Base-by-base conservation (phyloP, 2,888 invertebrate species). In the Girardia tigrina region DNA sequence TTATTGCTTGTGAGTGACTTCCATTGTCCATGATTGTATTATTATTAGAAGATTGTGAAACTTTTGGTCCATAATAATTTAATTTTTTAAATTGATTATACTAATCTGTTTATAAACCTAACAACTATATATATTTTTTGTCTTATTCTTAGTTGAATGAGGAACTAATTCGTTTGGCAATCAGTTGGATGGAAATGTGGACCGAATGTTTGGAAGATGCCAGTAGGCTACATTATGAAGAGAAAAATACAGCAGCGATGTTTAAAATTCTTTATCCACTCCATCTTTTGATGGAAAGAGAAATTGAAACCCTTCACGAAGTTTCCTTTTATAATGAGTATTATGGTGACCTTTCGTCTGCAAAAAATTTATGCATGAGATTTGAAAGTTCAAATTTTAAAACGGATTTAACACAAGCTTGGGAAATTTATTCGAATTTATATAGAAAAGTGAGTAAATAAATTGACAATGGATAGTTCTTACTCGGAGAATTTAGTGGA, bases 111-210 rank as follows among this genome's bases (percentile, higher is more conserved):
- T n/a, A n/a, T n/a, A n/a, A n/a, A n/a, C n/a, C n/a, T n/a, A n/a
- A 14, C 70, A 70, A 70, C 26, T n/a, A 36, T 12, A 70, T 26
- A 12, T 23, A 70, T 70, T 12, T 26, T n/a, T 8, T 70, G 29
- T 76, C 23, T 70, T 79, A 6, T 0, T 36, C 8, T 77, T 77
- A 86, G 86, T 85, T 87, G 28, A 88, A 94, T 70, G 95, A 97
- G 80, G 98, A 98, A 84, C 86, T 98, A 72, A 97, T 98, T 77
- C 87, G 97, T 75, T 94, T 97, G 0, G 97, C 98, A 0, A 99
- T 99, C 79, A 86, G 99, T 23, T 99, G 98, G 98, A 97, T 98
- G 82, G 98, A 98, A 83, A 89, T 94, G 81, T 99, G 98, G 98
- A 94, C 97, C 82, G 98, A 98, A 83, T 97, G 94, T 0, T 85